phyloP scores from a whole-genome alignment of 2,888 invertebrate genomes.

The Lasioglossum malachurum region DNA sequence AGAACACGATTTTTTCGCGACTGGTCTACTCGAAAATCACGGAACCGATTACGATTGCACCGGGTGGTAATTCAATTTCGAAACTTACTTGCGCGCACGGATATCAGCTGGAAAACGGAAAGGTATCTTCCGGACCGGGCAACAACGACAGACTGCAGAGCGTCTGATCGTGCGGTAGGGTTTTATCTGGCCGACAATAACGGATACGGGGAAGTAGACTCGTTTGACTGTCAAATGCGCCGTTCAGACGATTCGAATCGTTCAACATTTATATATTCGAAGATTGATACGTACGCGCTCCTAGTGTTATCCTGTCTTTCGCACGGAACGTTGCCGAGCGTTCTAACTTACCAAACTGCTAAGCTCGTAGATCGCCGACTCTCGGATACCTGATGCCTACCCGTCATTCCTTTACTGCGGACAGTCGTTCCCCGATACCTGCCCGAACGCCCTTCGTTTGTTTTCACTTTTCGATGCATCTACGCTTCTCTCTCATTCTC shows the following conservation, averaged over 20 bases:
- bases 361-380: not conserved
- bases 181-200: not conserved
- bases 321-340: not conserved
- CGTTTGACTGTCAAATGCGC: constrained; percentile 40
- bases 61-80: too few relatives aligned
- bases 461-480: constrained; percentile 14
- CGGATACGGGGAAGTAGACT: not conserved
- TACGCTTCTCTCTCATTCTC: constrained; percentile 6
- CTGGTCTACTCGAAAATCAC: not conserved
- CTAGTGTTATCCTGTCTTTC: not conserved
- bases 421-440: constrained; percentile 11
- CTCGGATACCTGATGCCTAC: constrained; percentile 22
- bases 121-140: not conserved
- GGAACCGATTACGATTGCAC: not conserved
- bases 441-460: constrained; percentile 14
- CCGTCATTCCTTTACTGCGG: constrained; percentile 2
- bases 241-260: not conserved
- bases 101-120: not conserved
- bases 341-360: not conserved
- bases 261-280: constrained; percentile 27
- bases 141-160: constrained; percentile 19
- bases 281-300: not conserved
- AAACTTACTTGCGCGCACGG: not conserved
- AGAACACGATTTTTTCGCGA: not conserved
- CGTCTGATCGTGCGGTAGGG: not conserved